phyloP scores from a whole-genome alignment of 2,797 vertebrate genomes.

The Catamblyrhynchus diadema region DNA sequence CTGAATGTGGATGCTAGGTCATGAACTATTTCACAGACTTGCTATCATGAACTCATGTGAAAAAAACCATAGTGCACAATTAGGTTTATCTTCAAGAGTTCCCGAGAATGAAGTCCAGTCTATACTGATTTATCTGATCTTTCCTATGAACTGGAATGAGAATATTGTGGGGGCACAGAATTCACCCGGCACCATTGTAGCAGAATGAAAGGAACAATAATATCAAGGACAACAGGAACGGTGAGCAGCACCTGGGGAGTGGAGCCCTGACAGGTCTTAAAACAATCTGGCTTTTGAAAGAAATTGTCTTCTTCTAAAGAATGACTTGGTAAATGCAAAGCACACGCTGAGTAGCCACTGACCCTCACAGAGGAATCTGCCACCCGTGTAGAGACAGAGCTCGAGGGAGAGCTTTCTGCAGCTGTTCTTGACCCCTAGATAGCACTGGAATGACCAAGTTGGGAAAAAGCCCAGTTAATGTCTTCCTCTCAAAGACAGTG shows the following conservation, averaged over 20 bases:
- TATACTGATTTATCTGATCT: conserved; percentile 41
- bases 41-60: conserved; percentile 29
- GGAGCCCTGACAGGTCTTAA: not conserved
- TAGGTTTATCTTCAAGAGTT: conserved; percentile 49
- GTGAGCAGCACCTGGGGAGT: not conserved
- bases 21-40: conserved; percentile 48
- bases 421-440: not conserved
- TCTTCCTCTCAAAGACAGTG: not conserved
- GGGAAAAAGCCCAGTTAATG: not conserved
- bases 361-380: not conserved
- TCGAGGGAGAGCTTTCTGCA: not conserved
- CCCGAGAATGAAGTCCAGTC: conserved; percentile 23
- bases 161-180: not conserved
- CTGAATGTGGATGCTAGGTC: conserved; percentile 19
- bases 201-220: not conserved
- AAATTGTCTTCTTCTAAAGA: not conserved
- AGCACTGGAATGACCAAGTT: not conserved
- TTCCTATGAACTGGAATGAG: not conserved
- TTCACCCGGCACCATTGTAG: not conserved
- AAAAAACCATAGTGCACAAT: not conserved
- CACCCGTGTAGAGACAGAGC: not conserved
- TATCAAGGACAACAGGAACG: rapidly evolving
- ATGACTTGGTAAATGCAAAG: not conserved
- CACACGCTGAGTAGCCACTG: not conserved
- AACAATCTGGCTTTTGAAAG: not conserved